Conservation (phyloP, 2,797 vertebrate species). For the Nasua narica region DNA sequence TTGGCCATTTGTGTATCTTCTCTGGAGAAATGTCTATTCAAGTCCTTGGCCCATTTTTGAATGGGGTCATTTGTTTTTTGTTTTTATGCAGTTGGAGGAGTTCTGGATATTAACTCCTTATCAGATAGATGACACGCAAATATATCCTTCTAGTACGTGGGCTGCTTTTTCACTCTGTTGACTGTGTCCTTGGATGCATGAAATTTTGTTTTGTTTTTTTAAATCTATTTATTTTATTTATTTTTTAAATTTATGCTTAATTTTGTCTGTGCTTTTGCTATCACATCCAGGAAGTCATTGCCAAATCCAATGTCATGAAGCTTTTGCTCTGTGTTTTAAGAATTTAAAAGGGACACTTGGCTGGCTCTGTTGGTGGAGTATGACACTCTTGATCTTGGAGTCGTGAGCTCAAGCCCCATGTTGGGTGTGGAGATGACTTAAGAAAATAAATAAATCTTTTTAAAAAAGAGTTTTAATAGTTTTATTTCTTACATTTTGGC, state of each 20-base stretch:
- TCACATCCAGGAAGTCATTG: background rate
- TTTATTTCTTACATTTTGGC: background rate
- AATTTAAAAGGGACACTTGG: background rate
- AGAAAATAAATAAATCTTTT: background rate
- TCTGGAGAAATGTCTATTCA: background rate
- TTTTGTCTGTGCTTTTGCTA: background rate
- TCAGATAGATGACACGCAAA: background rate
- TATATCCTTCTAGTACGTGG: background rate
- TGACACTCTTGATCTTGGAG: background rate
- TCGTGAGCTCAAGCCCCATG: background rate
- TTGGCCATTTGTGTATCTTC: background rate
- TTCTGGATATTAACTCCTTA: background rate
- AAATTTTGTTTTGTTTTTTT: background rate
- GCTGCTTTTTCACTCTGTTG: background rate
- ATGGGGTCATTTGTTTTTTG: background rate
- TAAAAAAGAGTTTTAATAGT: background rate
- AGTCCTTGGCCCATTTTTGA: background rate
- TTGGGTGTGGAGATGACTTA: background rate
- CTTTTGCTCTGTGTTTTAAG: background rate
- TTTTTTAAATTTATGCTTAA: background rate
- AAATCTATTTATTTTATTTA: background rate
- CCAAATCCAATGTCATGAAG: background rate
- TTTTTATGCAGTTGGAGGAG: background rate
- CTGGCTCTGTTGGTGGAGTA: background rate
- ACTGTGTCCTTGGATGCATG: background rate